Conservation (phyloP, 1,140 invertebrate genomes). For the Anastrepha obliqua region DNA sequence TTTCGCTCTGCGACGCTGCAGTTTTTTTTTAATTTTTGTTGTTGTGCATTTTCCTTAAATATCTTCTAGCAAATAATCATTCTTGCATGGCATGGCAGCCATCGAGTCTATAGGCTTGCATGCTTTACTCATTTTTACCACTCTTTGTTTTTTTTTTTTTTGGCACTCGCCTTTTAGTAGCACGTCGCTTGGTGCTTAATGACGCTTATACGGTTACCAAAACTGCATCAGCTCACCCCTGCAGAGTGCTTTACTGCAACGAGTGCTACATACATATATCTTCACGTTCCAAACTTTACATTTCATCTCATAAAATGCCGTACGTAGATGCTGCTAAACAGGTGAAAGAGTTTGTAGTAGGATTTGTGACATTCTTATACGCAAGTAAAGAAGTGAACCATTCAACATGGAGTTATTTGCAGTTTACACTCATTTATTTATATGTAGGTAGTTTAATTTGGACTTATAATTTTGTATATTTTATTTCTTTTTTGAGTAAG, state of each 20-base stretch:
- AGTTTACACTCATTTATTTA: slow-evolving; percentile 7
- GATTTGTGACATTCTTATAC: background rate
- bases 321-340: background rate
- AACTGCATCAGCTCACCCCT: slow-evolving; percentile 1
- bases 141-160: background rate
- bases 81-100: background rate
- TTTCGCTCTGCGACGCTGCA: background rate
- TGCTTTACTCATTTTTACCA: too few species aligned
- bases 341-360: background rate
- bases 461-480: background rate
- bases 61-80: background rate
- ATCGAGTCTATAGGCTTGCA: too few species aligned
- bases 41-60: background rate
- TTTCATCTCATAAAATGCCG: background rate
- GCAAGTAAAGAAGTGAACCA: slow-evolving; percentile 16
- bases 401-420: background rate
- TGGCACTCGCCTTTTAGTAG: background rate
- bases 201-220: slow-evolving; percentile 10
- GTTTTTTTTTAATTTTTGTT: background rate
- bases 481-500: background rate
- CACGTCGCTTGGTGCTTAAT: slow-evolving; percentile 43
- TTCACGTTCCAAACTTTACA: background rate
- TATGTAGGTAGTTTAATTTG: background rate
- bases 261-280: background rate
- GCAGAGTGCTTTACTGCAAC: background rate